These are phyloP conservation scores for Percopsis omiscomaycus DNA, from an alignment of 2,797 vertebrate genomes.

Conservation along the genomic window DNA sequence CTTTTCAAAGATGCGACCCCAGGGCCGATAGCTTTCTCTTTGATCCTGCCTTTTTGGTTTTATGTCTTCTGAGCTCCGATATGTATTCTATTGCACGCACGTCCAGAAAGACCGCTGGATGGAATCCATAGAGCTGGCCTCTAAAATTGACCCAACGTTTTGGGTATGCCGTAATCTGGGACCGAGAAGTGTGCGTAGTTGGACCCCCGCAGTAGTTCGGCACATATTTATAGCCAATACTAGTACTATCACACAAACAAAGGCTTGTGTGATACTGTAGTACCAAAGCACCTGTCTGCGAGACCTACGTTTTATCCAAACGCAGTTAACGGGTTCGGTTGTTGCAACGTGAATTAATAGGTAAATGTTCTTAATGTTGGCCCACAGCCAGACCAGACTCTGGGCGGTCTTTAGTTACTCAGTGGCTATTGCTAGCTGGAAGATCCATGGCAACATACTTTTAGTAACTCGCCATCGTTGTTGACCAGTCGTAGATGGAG, in stretches of 20 bases:
- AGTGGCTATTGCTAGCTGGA: constrained; percentile 16
- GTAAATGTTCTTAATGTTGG: background rate
- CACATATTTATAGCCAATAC: constrained; percentile 9
- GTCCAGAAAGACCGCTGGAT: constrained; percentile 38
- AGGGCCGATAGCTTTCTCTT: constrained; percentile 3
- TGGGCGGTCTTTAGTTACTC: constrained; percentile 35
- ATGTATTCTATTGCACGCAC: constrained; percentile 58
- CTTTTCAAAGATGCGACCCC: background rate
- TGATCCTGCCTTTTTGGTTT: constrained; percentile 19
- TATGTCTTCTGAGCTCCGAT: constrained; percentile 36
- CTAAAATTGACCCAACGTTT: constrained; percentile 28
- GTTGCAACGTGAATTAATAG: too few species aligned
- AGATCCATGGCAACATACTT: constrained; percentile 15
- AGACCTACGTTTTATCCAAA: constrained; percentile 37
- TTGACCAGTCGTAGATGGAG: constrained; percentile 11
- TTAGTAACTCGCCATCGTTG: constrained; percentile 17
- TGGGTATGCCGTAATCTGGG: constrained; percentile 12
- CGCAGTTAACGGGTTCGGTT: background rate
- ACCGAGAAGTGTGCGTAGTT: constrained; percentile 7
- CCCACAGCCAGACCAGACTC: constrained; percentile 21
- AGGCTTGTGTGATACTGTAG: constrained; percentile 43
- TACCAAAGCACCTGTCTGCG: constrained; percentile 67
- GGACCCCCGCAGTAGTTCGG: constrained; percentile 15
- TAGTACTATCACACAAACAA: constrained; percentile 6
- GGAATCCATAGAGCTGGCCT: constrained; percentile 57